These are phyloP conservation scores for Galaxias olidus DNA, from an alignment of 2,797 vertebrate species.

Conservation along the genomic window DNA sequence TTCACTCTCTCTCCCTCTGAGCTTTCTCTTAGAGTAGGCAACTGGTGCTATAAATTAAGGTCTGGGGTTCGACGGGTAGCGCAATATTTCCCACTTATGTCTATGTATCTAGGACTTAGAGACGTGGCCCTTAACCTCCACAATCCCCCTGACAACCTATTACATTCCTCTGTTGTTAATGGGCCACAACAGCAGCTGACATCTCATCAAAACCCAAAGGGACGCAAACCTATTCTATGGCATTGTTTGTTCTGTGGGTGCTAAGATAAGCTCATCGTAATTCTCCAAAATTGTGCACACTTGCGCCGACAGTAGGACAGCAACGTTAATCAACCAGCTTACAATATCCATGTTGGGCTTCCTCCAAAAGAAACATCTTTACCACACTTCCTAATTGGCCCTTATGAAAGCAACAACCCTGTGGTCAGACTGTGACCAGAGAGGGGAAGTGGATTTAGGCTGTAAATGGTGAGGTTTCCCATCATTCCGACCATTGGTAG, in stretches of 20 bases:
- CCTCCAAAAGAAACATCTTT: conserved; percentile 56
- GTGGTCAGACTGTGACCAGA: too few species aligned
- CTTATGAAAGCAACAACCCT: conserved; percentile 3
- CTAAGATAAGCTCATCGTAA: conserved; percentile 63
- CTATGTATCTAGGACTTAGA: background rate
- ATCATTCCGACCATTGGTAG: too few species aligned
- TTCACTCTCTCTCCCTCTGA: background rate
- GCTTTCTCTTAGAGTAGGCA: too few species aligned
- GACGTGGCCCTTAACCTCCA: too few species aligned
- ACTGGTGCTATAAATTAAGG: too few species aligned
- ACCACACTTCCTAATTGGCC: conserved; percentile 17
- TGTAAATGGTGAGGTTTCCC: too few species aligned
- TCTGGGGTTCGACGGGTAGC: too few species aligned
- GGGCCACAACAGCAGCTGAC: conserved; percentile 7
- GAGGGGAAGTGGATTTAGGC: too few species aligned
- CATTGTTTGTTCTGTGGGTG: conserved; percentile 40
- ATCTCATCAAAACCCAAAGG: conserved; percentile 58
- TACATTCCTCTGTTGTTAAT: conserved; percentile 39
- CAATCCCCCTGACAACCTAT: too few species aligned
- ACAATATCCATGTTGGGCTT: conserved; percentile 50
- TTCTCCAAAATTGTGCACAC: conserved; percentile 61
- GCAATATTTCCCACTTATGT: too few species aligned
- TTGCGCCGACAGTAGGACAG: conserved; percentile 54
- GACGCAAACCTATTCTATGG: conserved; percentile 60
- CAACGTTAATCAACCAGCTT: conserved; percentile 55